Conservation (phyloP, 2,113 vertebrate genomes). For the Heteronetta atricapilla region DNA sequence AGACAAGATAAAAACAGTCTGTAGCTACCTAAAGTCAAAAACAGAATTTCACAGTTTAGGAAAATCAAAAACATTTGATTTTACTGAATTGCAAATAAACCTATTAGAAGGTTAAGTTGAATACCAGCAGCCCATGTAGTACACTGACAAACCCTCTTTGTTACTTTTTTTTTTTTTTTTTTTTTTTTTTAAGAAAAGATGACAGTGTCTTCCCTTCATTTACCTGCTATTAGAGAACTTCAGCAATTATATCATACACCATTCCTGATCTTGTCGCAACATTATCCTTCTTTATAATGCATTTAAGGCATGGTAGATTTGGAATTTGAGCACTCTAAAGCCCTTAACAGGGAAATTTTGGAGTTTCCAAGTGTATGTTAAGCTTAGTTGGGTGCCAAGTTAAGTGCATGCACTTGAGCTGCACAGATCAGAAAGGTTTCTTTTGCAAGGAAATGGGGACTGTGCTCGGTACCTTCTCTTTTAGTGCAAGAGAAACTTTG, state of each 20-base stretch:
- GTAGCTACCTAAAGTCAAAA: neutral
- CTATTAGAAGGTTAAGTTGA: neutral
- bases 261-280: neutral
- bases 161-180: neutral
- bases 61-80: neutral
- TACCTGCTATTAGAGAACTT: neutral
- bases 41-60: neutral
- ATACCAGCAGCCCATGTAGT: neutral
- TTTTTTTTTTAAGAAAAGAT: neutral
- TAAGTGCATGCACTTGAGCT: neutral
- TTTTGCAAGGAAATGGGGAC: neutral
- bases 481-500: neutral
- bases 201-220: neutral
- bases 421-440: neutral
- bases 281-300: neutral
- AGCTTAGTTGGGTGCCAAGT: neutral
- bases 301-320: neutral
- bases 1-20: constrained; percentile 42
- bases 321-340: neutral
- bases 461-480: neutral
- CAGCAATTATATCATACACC: neutral
- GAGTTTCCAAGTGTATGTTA: neutral
- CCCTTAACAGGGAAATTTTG: neutral
- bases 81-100: neutral
- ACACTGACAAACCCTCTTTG: neutral